A percentile compares a stretch with the other conserved stretches of the same genome.
phyloP scores from a whole-genome alignment of 2,888 invertebrate species.

The Habrosyne pyritoides region DNA sequence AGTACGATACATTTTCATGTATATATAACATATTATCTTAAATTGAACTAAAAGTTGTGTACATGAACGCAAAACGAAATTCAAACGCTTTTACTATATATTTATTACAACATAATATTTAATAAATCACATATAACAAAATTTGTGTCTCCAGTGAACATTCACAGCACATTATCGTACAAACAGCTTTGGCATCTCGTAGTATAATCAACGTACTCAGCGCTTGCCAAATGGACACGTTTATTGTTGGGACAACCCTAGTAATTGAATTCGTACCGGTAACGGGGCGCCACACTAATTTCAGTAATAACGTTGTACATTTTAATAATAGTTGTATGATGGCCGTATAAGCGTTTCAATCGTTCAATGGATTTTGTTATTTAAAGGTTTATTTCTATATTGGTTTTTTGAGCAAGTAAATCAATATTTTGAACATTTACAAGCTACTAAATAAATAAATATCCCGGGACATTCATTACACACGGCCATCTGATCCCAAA shows the following conservation, averaged over 20 bases:
- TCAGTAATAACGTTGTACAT: not conserved
- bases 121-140: not conserved
- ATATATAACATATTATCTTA: too few species aligned
- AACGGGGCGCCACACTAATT: not conserved
- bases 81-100: too few species aligned
- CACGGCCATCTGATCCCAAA: too few species aligned
- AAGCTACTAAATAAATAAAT: too few species aligned
- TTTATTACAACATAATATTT: not conserved
- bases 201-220: not conserved
- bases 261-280: constrained; percentile 3
- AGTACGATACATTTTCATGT: too few species aligned
- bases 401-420: too few species aligned
- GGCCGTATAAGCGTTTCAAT: not conserved
- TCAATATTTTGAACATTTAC: too few species aligned
- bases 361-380: not conserved
- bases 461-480: too few species aligned
- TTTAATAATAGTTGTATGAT: not conserved
- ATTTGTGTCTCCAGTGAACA: not conserved
- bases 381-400: too few species aligned
- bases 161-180: not conserved
- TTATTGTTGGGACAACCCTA: constrained; percentile 3
- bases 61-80: too few species aligned
- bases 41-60: too few species aligned
- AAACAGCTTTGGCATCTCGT: not conserved
- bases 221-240: not conserved